Evolutionary conservation across 2,797 vertebrate species (phyloP).

Genomic region (Chiloscyllium punctatum): DNA sequence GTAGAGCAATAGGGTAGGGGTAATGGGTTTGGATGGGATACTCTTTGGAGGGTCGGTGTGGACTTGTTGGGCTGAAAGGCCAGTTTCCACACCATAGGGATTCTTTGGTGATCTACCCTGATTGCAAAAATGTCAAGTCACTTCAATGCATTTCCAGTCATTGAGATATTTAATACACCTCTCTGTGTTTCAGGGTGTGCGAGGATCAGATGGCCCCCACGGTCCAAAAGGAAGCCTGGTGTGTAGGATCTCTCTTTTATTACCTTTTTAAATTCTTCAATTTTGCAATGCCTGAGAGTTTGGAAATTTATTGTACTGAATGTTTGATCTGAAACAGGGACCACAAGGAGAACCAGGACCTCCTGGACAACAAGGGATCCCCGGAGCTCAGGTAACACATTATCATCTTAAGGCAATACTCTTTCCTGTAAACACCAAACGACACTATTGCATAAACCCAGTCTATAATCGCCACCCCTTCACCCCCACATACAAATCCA

Average conservation of each 20-base stretch:
- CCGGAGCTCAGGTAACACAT: conserved; percentile 73
- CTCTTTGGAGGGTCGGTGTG: too few relatives aligned
- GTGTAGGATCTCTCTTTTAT: conserved; percentile 51
- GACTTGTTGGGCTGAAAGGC: too few relatives aligned
- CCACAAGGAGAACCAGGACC: conserved; percentile 86
- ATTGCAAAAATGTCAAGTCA: not conserved
- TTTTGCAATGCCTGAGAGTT: not conserved
- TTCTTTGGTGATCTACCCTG: too few relatives aligned
- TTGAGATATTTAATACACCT: not conserved
- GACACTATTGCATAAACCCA: not conserved
- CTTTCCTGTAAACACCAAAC: not conserved
- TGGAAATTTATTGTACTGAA: not conserved
- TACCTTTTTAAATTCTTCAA: too few relatives aligned
- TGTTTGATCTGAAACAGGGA: conserved; percentile 58
- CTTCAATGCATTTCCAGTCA: not conserved
- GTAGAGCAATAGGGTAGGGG: too few relatives aligned
- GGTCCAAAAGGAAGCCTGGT: conserved; percentile 96
- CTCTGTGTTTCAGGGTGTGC: conserved; percentile 70
- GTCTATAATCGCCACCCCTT: too few relatives aligned
- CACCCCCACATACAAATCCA: not conserved
- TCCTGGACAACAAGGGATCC: conserved; percentile 77
- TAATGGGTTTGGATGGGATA: too few relatives aligned
- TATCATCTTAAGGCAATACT: not conserved
- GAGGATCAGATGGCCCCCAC: conserved; percentile 84
- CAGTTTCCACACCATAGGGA: too few relatives aligned